phyloP scores from a whole-genome alignment of 2,113 vertebrate species.

The Strix aluco region DNA sequence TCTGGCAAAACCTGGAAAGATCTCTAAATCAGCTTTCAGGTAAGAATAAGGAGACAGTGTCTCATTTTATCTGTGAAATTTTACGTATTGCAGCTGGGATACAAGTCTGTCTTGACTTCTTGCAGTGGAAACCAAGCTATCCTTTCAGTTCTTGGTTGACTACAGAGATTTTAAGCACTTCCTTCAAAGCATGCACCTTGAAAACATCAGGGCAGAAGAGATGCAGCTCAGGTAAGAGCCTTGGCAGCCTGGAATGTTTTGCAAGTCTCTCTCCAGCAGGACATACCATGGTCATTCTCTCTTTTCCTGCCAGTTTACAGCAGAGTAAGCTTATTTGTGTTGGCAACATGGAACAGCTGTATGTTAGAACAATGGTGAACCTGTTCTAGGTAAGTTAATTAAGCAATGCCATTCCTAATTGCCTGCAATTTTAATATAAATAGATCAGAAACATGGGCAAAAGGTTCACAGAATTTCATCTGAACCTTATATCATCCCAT shows the following conservation, averaged over 20 bases:
- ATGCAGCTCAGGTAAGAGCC: neutral
- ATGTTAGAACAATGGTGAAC: neutral
- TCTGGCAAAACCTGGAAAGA: neutral
- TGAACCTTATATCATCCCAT: neutral
- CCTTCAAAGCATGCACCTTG: neutral
- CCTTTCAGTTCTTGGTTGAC: neutral
- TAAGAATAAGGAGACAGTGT: neutral
- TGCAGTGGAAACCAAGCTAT: neutral
- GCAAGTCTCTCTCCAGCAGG: neutral
- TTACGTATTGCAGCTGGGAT: neutral
- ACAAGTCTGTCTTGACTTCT: neutral
- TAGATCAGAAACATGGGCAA: neutral
- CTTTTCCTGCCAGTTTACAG: neutral
- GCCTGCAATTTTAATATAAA: neutral
- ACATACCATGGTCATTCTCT: rapidly evolving
- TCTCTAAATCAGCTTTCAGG: neutral
- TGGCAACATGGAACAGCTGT: neutral
- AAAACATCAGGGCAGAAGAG: neutral
- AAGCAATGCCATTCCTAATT: neutral
- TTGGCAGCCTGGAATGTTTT: neutral
- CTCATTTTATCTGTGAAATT: constrained; percentile 17
- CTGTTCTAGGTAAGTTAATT: neutral
- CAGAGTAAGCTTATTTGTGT: neutral
- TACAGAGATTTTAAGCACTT: neutral
- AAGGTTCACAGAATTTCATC: neutral